Conservation (phyloP, 2,797 vertebrate genomes). For the Lagocephalus sceleratus region DNA sequence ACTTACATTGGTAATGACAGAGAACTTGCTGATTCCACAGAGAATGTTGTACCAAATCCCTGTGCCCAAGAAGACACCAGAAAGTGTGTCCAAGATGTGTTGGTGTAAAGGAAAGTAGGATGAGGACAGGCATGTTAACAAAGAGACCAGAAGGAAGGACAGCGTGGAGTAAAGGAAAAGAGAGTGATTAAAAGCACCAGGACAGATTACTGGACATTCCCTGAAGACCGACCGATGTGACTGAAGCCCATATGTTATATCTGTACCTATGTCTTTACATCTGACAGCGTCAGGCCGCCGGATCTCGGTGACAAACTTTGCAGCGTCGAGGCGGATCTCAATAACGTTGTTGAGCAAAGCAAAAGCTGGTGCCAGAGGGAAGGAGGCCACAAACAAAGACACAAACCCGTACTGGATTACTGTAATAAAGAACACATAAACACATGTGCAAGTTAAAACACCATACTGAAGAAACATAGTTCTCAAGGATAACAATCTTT, state of each 20-base stretch:
- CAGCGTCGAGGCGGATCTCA: slow-evolving; percentile 93
- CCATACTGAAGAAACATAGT: too few species aligned
- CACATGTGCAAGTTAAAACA: background rate
- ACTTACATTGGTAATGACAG: slow-evolving; percentile 99
- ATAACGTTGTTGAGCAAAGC: slow-evolving; percentile 96
- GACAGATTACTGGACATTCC: slow-evolving; percentile 18
- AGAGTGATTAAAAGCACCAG: slow-evolving; percentile 37
- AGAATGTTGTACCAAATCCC: slow-evolving; percentile 97
- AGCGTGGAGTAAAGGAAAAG: slow-evolving; percentile 30
- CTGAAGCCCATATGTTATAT: background rate
- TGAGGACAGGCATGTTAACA: slow-evolving; percentile 9
- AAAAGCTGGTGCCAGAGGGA: slow-evolving; percentile 92
- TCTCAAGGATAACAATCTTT: too few species aligned
- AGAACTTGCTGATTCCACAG: slow-evolving; percentile 94
- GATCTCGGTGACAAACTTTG: slow-evolving; percentile 92
- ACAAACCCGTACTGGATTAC: slow-evolving; percentile 98
- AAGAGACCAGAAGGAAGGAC: slow-evolving; percentile 12
- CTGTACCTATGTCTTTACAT: slow-evolving; percentile 93
- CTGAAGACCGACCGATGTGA: slow-evolving; percentile 5
- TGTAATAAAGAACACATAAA: slow-evolving; percentile 52
- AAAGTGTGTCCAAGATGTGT: slow-evolving; percentile 15
- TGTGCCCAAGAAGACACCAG: slow-evolving; percentile 59
- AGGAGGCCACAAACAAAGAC: slow-evolving; percentile 94
- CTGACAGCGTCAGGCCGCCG: slow-evolving; percentile 88
- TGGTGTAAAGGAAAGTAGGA: slow-evolving; percentile 14